Conservation (phyloP, 1,140 invertebrate species). For the Rhyacophila brunnea region DNA sequence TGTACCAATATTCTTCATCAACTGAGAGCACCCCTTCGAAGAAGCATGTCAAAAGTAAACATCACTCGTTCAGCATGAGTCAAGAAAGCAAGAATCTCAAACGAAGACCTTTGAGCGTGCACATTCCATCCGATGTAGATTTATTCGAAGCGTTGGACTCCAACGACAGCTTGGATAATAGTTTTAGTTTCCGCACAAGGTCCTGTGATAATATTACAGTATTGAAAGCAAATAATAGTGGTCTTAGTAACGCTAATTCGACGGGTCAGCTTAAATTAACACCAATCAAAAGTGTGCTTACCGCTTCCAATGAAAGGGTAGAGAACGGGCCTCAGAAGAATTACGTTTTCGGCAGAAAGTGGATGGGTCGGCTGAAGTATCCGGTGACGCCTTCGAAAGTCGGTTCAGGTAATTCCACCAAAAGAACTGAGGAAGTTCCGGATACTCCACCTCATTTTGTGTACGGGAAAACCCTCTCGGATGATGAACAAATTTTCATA, state of each 20-base stretch:
- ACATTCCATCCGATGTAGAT: constrained; percentile 46
- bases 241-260: constrained; percentile 14
- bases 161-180: constrained; percentile 43
- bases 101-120: constrained; percentile 49
- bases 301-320: constrained; percentile 10
- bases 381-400: constrained; percentile 60
- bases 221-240: constrained; percentile 25
- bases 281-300: constrained; percentile 18
- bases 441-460: constrained; percentile 44
- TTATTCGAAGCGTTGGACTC: constrained; percentile 48
- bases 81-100: constrained; percentile 35
- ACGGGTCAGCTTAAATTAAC: constrained; percentile 26
- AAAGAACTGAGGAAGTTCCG: constrained; percentile 36
- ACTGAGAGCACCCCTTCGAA: constrained; percentile 48
- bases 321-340: constrained; percentile 47
- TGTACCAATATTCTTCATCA: constrained; percentile 39
- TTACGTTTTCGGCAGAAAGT: constrained; percentile 55
- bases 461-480: constrained; percentile 51
- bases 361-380: constrained; percentile 58
- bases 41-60: constrained; percentile 31
- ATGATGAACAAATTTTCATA: constrained; percentile 56
- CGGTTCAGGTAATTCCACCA: constrained; percentile 31
- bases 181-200: constrained; percentile 40
- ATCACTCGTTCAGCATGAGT: constrained; percentile 24
- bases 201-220: constrained; percentile 37